Evolutionary conservation across 2,888 invertebrate species (phyloP), one percentile per base, ranked within the genome.

Genomic region (Eurois occulta): DNA sequence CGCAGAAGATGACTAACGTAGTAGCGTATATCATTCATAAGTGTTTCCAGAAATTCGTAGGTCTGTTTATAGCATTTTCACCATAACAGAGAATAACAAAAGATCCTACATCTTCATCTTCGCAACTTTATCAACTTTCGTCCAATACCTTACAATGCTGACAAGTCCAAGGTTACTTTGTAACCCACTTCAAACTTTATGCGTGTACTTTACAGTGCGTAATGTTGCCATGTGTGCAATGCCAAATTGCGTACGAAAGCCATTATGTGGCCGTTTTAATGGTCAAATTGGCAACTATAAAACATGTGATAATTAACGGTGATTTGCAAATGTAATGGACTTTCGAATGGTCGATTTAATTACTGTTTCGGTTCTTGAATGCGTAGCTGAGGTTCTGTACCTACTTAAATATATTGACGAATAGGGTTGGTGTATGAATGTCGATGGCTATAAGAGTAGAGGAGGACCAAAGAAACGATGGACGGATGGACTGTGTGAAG

Each of bases 241-340:
- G 18, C 41, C 52, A 72, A 70, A 76, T 85, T 78, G 67, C 77
- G 83, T 81, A 69, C 55, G 62, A 68, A 81, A 81, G 43, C 74
- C 52, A 80, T 86, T 78, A 78, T 13, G 43, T 62, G 46, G 35
- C 72, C 32, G 74, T 82, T 83, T 76, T 74, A 85, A 85, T 87
- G 72, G 75, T 66, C 46, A 72, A 73, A 80, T 70, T 72, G 69
- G 72, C 75, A 72, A 72, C 77, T 48, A 52, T 82, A 75, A 79
- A 77, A 87, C 77, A 67, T 58, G 65, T 69, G 60, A 46, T 78
- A 85, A 85, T 87, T 69, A 81, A 66, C 62, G 43, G 71, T 75
- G 66, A 74, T 72, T 69, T 82, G 66, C 48, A 52, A 75, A 79
- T 55, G 72, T 71, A 75, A 75, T 86, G 55, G 76, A 65, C 71